Base-by-base conservation (phyloP, 2,113 vertebrate genomes). In the Ariopsis seemanni region DNA sequence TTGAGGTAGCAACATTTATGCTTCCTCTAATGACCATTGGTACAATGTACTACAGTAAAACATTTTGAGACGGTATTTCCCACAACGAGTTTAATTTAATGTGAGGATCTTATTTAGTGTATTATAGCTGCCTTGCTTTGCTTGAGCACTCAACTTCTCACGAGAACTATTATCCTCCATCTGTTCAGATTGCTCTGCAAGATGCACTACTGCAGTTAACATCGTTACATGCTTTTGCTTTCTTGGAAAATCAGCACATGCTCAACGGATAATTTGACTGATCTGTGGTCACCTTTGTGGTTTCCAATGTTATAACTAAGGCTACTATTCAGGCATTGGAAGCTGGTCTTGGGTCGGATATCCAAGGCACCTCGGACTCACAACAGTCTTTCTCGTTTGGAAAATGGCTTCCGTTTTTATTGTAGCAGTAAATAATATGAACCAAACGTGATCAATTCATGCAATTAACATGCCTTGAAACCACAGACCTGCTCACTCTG, bases 91-190 rank as follows among this genome's bases (percentile, higher is more conserved):
- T 84, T 75, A 30, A 60, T 88, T 79, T 88, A 90, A 75, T 65
- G 50, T 72, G 30, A 65, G 81, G 48, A 71, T 58, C 52, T 81
- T 65, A 67, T 22, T 87, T 72, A 85, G 80, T 90, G 62, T 79
- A 63, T 86, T 86, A 86, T 57, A 86, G 77, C 57, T 60, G 82
- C 75, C 27, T 60, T 77, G 81, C 84, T 84, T 88, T 83, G 86
- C 78, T 82, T 74, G 52, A 79, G 71, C 74, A 84, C 71, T 86
- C 78, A 84, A 65, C 80, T 86, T 79, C 82, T 86, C 74, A 69
- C 18, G 63, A 86, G 80, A 85, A 79, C 72, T 52, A 25, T 85
- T 82, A 81, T 86, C 63, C 53, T 84, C 82, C 52, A 75, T 84
- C 81, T 88, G 71, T 63, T 86, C 50, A 81, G 83, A 88, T 88